Conservation (phyloP, 30 jellyfish, hydroid and myxozoan genomes). For the Hydractinia symbiolongicarpus region DNA sequence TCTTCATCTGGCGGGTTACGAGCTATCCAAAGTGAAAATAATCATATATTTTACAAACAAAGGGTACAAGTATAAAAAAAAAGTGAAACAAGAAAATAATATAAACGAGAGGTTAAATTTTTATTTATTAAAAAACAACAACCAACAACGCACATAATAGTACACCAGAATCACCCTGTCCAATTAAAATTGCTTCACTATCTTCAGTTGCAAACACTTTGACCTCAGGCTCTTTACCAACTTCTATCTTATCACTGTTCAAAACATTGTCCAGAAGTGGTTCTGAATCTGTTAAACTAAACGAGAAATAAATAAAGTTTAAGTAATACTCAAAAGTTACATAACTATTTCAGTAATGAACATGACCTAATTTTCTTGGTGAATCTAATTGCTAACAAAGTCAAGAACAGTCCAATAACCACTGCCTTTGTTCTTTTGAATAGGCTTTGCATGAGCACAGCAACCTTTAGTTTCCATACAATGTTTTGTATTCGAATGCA, state of each 20-base stretch:
- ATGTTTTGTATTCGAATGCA: no score
- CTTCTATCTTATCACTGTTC: background rate
- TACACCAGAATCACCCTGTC: conserved; percentile 82
- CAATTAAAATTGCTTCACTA: conserved; percentile 71
- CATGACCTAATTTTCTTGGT: no score
- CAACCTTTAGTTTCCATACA: no score
- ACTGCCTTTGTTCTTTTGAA: no score
- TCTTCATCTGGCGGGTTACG: conserved; percentile 85
- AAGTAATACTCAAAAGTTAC: no score
- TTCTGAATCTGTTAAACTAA: no score
- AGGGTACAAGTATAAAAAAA: background rate
- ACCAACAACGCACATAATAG: conserved; percentile 57
- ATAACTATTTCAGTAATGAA: no score
- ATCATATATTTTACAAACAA: background rate
- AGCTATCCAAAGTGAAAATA: conserved; percentile 27
- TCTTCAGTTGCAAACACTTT: conserved; percentile 52
- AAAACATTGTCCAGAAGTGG: no score
- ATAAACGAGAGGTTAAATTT: background rate
- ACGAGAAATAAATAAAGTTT: no score
- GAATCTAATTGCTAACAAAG: no score
- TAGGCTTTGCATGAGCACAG: no score
- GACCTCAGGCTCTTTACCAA: conserved; percentile 19
- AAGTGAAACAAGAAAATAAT: background rate
- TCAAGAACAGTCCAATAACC: no score
- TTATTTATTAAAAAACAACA: background rate